Evolutionary conservation across 53 echinoderm and acorn worm genomes (phyloP).

Genomic region (Holothuria scabra): DNA sequence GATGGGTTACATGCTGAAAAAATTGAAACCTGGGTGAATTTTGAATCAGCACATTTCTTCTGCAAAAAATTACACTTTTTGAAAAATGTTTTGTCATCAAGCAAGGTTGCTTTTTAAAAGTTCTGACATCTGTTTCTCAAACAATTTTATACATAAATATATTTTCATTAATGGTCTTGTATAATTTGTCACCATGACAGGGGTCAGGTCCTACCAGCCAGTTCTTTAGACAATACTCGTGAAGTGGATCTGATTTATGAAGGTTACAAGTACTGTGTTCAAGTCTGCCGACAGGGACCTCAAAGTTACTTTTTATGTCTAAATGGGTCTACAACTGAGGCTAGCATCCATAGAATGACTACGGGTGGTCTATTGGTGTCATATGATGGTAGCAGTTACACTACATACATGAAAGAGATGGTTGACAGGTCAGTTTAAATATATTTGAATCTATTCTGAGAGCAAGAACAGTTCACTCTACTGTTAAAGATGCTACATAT

Average conservation of each 20-base stretch:
- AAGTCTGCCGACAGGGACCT: slow-evolving; percentile 85
- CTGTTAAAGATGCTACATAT: too few relatives aligned
- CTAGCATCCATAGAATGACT: slow-evolving; percentile 82
- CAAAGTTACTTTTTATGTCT: slow-evolving; percentile 82
- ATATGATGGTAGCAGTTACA: slow-evolving; percentile 90
- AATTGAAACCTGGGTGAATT: too few relatives aligned
- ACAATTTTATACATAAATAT: too few relatives aligned
- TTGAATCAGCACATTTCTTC: too few relatives aligned
- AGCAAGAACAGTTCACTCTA: too few relatives aligned
- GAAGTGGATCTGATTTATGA: slow-evolving; percentile 97
- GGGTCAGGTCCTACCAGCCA: slow-evolving; percentile 85
- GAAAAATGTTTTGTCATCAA: too few relatives aligned
- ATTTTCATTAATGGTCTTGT: neutral
- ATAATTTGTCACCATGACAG: slow-evolving; percentile 51
- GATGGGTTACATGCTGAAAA: too few relatives aligned
- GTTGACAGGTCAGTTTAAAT: slow-evolving; percentile 78
- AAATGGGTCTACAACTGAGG: slow-evolving; percentile 80
- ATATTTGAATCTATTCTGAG: too few relatives aligned
- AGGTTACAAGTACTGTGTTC: slow-evolving; percentile 79
- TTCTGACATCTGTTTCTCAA: too few relatives aligned
- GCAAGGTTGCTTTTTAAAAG: too few relatives aligned
- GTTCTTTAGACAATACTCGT: slow-evolving; percentile 73
- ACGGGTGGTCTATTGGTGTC: slow-evolving; percentile 90
- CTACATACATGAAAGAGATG: slow-evolving; percentile 94
- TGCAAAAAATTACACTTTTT: too few relatives aligned